Conservation (phyloP, 2,113 vertebrate genomes). For the Chionomys nivalis region DNA sequence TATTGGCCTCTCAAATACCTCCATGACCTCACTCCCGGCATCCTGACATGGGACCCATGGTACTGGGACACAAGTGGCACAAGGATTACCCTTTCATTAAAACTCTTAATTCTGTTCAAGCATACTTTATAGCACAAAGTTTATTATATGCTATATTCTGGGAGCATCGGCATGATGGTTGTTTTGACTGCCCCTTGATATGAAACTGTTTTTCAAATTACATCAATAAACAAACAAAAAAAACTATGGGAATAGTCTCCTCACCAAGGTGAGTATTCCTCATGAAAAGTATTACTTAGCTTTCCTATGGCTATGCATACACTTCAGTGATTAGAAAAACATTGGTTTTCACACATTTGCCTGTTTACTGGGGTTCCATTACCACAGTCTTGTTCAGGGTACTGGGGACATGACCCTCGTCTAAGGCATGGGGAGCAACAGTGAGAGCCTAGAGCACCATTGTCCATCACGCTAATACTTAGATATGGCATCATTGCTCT, state of each 20-base stretch:
- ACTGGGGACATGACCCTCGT: background rate
- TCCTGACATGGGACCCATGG: background rate
- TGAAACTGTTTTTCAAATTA: slow-evolving; percentile 21
- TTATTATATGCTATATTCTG: background rate
- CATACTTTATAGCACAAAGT: background rate
- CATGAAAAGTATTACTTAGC: background rate
- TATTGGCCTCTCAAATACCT: background rate
- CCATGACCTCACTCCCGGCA: background rate
- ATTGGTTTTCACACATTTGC: background rate
- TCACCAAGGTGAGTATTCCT: background rate
- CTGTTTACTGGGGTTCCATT: background rate
- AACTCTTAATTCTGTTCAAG: background rate
- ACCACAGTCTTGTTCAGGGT: background rate
- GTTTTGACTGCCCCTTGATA: background rate
- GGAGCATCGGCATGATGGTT: background rate
- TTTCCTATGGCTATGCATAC: background rate
- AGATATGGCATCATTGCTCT: background rate
- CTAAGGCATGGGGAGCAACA: background rate
- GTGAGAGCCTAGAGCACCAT: background rate
- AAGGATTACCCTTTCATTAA: background rate
- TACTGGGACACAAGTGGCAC: background rate
- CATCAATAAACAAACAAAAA: background rate
- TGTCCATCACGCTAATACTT: background rate
- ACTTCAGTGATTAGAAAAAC: background rate
- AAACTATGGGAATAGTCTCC: background rate